phyloP scores from a whole-genome alignment of 2,888 invertebrate genomes.

The Hydrotaea diabolus region DNA sequence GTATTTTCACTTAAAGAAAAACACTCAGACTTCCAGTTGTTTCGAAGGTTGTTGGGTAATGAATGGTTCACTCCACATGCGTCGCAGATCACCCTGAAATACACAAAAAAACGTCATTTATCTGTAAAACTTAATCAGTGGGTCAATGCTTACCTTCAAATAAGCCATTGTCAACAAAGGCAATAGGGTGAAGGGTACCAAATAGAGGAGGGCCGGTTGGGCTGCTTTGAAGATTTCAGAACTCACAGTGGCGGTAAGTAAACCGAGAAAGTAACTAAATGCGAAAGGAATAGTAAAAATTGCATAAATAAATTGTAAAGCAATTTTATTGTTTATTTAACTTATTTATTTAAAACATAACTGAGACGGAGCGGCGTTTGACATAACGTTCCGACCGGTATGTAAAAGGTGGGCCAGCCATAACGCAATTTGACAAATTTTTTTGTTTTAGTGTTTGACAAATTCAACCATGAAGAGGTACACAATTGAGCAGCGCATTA shows the following conservation, averaged over 20 bases:
- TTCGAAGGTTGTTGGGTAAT: slow-evolving; percentile 91
- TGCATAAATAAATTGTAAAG: too few species aligned
- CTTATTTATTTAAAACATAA: too few species aligned
- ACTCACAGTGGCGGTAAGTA: slow-evolving; percentile 97
- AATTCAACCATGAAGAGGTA: too few species aligned
- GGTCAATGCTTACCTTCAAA: slow-evolving; percentile 88
- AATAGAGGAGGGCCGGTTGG: slow-evolving; percentile 97
- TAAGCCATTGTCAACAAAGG: slow-evolving; percentile 99
- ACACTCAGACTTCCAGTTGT: slow-evolving; percentile 89
- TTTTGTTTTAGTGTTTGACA: too few species aligned
- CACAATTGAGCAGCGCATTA: too few species aligned
- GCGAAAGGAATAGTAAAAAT: neutral
- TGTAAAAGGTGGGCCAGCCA: too few species aligned
- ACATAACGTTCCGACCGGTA: too few species aligned
- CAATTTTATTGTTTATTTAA: too few species aligned
- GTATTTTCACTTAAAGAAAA: slow-evolving; percentile 64
- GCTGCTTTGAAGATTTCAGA: slow-evolving; percentile 99
- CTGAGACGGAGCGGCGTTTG: too few species aligned
- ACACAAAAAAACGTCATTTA: neutral
- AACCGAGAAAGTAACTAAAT: slow-evolving; percentile 91
- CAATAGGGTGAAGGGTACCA: slow-evolving; percentile 98
- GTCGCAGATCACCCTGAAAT: slow-evolving; percentile 93
- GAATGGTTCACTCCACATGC: slow-evolving; percentile 99
- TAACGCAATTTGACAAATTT: too few species aligned
- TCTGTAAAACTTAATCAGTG: neutral